These are phyloP conservation scores for Tapirus indicus DNA, from an alignment of 2,797 vertebrate genomes.

Conservation along the genomic window DNA sequence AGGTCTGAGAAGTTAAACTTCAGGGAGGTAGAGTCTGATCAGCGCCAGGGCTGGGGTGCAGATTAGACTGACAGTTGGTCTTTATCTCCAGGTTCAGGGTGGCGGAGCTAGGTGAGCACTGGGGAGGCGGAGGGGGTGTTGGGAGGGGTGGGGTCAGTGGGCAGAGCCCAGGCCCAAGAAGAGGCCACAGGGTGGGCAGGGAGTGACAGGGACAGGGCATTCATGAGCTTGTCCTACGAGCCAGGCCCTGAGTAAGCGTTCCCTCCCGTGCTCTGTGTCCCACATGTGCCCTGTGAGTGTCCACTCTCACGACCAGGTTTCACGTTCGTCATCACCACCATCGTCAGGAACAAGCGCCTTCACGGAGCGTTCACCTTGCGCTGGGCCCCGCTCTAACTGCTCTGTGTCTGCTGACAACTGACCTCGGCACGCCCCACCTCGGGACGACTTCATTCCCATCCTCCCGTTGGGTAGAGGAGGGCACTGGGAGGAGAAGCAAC, in stretches of 20 bases:
- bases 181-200: not conserved
- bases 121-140: not conserved
- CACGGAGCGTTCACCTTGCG: not conserved
- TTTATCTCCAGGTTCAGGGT: not conserved
- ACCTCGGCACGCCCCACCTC: not conserved
- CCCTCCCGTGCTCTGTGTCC: not conserved
- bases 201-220: not conserved
- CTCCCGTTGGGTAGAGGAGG: not conserved
- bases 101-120: not conserved
- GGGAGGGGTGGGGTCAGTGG: too few relatives aligned
- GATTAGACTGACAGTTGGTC: not conserved
- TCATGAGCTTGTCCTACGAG: not conserved
- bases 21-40: accelerated
- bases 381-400: too few relatives aligned
- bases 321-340: accelerated
- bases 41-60: not conserved
- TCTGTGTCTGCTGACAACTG: not conserved
- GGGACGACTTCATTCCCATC: accelerated
- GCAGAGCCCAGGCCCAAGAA: not conserved
- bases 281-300: not conserved
- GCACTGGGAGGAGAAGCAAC: not conserved
- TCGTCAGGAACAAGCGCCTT: too few relatives aligned
- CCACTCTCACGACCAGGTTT: not conserved
- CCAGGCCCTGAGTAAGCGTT: not conserved
- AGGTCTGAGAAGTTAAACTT: not conserved